Evolutionary conservation across 2,113 vertebrate genomes (phyloP), one percentile per base, ranked within the genome.

Genomic region (Lucifuga dentata): DNA sequence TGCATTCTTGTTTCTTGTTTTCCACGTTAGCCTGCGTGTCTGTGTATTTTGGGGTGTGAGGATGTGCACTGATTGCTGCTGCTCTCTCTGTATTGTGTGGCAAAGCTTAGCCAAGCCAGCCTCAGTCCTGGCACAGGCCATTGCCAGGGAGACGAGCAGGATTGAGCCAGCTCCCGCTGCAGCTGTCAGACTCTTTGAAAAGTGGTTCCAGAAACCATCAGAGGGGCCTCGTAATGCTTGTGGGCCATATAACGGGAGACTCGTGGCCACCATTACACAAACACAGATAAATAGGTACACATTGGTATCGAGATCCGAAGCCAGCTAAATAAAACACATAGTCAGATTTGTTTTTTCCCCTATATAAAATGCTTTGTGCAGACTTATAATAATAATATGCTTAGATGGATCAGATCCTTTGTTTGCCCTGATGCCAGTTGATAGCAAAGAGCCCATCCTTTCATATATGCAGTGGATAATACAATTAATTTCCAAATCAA

Each of bases 161-260:
- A 83, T 51, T 44, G 64, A 74, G 82, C 72, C 78, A 73, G 73
- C 73, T 84, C 84, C 83, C 78, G 59, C 58, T 52, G 81, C 84
- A 89, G 84, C 76, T 88, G 82, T 89, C 89, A 76, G 77, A 6
- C 55, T 75, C 56, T 74, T 45, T 64, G 71, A 89, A 83, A 73
- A 66, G 68, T 53, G 43, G 66, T 59, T 71, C 65, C 36, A 40
- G 58, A 86, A 78, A 76, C 68, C 74, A 76, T 73, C 76, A 65
- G 48, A 79, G 33, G 43, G 61, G 45, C 81, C 61, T 68, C 10
- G 32, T 66, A 85, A 71, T 74, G 78, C 75, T 68, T 73, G 65
- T 68, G 62, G 66, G 68, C 49, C 64, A 58, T 24, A 45, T 35
- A 29, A 64, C 17, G 43, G 56, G 41, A 68, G 69, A 71, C 75